Evolutionary conservation across 2,797 vertebrate species (phyloP).

Genomic region (Poecilia velifera): DNA sequence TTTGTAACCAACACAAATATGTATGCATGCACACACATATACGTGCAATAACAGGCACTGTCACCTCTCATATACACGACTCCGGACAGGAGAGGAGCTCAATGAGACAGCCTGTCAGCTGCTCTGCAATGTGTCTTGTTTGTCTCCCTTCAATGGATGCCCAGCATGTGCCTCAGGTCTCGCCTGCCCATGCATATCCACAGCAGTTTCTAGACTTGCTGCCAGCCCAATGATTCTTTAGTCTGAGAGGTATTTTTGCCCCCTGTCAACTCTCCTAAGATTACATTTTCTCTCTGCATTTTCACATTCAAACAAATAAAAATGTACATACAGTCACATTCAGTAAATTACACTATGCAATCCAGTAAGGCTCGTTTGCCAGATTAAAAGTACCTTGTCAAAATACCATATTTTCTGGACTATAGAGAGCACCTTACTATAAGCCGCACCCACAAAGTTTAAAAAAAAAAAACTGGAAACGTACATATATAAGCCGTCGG

Average conservation of each 20-base stretch:
- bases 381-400: neutral
- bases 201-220: constrained; percentile 60
- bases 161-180: constrained; percentile 71
- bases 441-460: too few relatives aligned
- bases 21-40: constrained; percentile 15
- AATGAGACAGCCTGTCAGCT: constrained; percentile 66
- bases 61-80: constrained; percentile 64
- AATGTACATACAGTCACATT: neutral
- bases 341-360: neutral
- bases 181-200: constrained; percentile 56
- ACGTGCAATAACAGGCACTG: constrained; percentile 39
- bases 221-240: constrained; percentile 50
- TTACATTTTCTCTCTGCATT: constrained; percentile 43
- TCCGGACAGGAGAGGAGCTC: constrained; percentile 55
- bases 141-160: constrained; percentile 59
- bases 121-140: constrained; percentile 48
- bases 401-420: neutral
- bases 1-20: constrained; percentile 17
- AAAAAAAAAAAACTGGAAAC: too few relatives aligned
- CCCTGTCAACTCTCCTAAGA: constrained; percentile 55
- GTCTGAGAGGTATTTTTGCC: constrained; percentile 48
- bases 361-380: neutral
- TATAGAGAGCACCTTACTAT: too few relatives aligned
- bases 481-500: too few relatives aligned
- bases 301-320: constrained; percentile 16